Conservation (phyloP, 2,888 invertebrate genomes). For the Lomographa bimaculata region DNA sequence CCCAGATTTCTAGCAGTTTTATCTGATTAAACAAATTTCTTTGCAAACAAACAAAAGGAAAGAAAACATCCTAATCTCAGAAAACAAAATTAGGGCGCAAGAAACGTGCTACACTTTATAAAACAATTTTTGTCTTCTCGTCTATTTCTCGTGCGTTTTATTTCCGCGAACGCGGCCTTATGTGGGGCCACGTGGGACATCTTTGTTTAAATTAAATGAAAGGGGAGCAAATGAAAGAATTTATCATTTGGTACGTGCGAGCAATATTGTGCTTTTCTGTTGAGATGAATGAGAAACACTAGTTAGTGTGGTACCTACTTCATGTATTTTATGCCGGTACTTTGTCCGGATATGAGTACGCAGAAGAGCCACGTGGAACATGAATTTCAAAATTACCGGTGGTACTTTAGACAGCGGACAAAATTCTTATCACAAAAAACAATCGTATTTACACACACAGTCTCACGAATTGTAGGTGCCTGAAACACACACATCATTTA, state of each 20-base stretch:
- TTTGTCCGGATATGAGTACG: too few species aligned
- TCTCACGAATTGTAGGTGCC: too few species aligned
- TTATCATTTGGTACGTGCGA: constrained; percentile 59
- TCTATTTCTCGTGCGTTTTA: constrained; percentile 5
- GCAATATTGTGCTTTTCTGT: constrained; percentile 13
- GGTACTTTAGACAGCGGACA: too few species aligned
- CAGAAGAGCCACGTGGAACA: too few species aligned
- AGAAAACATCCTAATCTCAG: constrained; percentile 23
- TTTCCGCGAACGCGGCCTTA: constrained; percentile 25
- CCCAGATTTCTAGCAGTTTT: neutral
- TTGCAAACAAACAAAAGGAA: constrained; percentile 13
- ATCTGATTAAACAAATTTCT: constrained; percentile 5
- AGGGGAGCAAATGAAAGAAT: constrained; percentile 67
- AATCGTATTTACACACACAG: too few species aligned
- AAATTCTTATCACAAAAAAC: too few species aligned
- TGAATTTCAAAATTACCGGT: too few species aligned
- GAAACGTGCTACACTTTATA: constrained; percentile 28
- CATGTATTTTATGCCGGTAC: too few species aligned
- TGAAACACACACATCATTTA: too few species aligned
- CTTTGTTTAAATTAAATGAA: constrained; percentile 69
- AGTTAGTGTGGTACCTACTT: too few species aligned
- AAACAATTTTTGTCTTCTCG: constrained; percentile 28
- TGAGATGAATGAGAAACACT: constrained; percentile 5
- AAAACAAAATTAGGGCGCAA: constrained; percentile 29
- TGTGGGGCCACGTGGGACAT: constrained; percentile 36